phyloP scores from a whole-genome alignment of 2,113 vertebrate genomes.

The Dipodomys stephensi region DNA sequence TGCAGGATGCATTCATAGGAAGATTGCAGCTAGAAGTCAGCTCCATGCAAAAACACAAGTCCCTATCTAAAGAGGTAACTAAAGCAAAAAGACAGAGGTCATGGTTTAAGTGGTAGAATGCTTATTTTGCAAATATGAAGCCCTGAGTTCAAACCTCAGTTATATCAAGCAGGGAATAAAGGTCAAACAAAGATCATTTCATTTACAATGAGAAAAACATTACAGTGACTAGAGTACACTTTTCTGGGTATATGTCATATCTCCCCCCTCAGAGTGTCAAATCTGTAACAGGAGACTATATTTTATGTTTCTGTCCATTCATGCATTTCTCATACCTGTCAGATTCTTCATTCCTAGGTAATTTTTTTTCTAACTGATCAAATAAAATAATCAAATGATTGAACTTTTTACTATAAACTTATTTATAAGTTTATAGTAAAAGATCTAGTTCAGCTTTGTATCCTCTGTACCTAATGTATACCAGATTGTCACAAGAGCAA shows the following conservation, averaged over 20 bases:
- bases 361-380: background rate
- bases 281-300: background rate
- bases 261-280: background rate
- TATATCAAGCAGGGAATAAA: too few relatives aligned
- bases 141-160: too few relatives aligned
- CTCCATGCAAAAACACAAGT: too few relatives aligned
- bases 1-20: too few relatives aligned
- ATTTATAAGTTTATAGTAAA: background rate
- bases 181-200: too few relatives aligned
- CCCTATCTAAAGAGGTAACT: too few relatives aligned
- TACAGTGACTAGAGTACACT: background rate
- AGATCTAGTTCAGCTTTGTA: background rate
- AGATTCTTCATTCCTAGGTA: background rate
- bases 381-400: background rate
- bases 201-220: background rate
- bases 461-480: background rate
- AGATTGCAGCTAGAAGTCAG: too few relatives aligned
- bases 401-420: background rate
- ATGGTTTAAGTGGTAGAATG: too few relatives aligned
- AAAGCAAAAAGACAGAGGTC: too few relatives aligned
- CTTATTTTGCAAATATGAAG: too few relatives aligned
- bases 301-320: background rate
- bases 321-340: background rate
- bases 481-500: background rate
- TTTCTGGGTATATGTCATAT: too few relatives aligned